Conservation (phyloP, 64 coral and sea anemone genomes). For the Astreopora myriophthalma region DNA sequence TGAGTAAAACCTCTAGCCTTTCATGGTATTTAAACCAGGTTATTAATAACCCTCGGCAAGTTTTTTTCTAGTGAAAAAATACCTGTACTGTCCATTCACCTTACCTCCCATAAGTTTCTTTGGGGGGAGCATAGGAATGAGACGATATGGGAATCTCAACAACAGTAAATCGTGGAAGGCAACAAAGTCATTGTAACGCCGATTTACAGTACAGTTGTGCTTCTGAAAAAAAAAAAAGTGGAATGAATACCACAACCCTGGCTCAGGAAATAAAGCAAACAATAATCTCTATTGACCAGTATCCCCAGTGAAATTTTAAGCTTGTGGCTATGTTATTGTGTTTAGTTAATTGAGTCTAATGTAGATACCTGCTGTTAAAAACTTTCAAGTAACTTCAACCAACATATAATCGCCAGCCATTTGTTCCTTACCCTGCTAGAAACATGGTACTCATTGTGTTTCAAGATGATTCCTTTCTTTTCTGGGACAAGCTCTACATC, state of each 20-base stretch:
- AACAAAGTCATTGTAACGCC: constrained; percentile 98
- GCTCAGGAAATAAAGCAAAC: no score
- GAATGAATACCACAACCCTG: not conserved
- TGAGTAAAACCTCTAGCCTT: no score
- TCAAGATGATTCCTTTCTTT: constrained; percentile 99
- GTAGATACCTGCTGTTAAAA: no score
- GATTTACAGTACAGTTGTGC: constrained; percentile 86
- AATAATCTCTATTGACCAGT: no score
- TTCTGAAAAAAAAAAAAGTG: constrained; percentile 54
- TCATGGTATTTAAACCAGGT: no score
- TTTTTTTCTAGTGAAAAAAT: no score
- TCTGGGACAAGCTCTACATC: constrained; percentile 91
- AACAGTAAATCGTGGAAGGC: constrained; percentile 91
- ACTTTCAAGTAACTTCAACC: no score
- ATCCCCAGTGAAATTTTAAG: no score
- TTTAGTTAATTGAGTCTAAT: no score
- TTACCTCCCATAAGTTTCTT: constrained; percentile 97
- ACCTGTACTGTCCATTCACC: no score
- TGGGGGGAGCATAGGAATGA: constrained; percentile 90
- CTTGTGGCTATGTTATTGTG: no score
- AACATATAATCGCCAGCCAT: not conserved
- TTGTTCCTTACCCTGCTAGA: constrained; percentile 75
- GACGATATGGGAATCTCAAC: constrained; percentile 83
- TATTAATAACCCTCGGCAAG: no score
- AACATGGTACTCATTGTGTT: constrained; percentile 98